Conservation (phyloP, 2,113 vertebrate genomes). For the Hippocampus comes region DNA sequence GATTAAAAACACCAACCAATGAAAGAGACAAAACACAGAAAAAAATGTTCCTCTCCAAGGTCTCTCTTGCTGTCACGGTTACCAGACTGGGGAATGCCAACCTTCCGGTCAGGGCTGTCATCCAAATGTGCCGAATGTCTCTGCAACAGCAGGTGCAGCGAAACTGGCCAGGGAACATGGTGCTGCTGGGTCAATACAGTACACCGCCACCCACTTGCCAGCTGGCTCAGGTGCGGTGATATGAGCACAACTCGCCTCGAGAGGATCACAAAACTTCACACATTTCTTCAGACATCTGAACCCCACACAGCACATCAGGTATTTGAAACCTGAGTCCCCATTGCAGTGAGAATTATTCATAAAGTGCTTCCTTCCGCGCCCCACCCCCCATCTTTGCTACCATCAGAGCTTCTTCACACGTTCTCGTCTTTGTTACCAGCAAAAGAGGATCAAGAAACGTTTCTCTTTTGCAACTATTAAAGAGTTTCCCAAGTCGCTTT, state of each 20-base stretch:
- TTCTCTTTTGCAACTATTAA: not conserved
- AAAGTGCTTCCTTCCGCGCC: slow-evolving; percentile 42
- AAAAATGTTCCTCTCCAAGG: not conserved
- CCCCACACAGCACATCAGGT: slow-evolving; percentile 9
- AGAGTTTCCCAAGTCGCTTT: not conserved
- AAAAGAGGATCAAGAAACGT: not conserved
- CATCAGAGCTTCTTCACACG: not conserved
- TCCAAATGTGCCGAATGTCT: slow-evolving; percentile 3
- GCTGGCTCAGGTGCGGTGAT: not conserved
- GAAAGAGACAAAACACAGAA: not conserved
- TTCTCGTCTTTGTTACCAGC: not conserved
- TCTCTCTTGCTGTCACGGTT: slow-evolving; percentile 8
- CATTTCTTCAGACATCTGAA: slow-evolving; percentile 10
- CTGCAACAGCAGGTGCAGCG: not conserved
- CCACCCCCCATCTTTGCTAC: slow-evolving; percentile 6
- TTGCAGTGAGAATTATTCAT: slow-evolving; percentile 12
- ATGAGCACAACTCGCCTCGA: not conserved
- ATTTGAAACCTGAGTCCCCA: slow-evolving; percentile 2
- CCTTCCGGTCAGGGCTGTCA: slow-evolving; percentile 34
- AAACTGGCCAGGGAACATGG: slow-evolving; percentile 14
- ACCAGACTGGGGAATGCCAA: slow-evolving; percentile 53
- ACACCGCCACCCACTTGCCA: slow-evolving; percentile 8
- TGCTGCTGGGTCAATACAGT: slow-evolving; percentile 13
- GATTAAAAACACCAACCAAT: slow-evolving; percentile 38
- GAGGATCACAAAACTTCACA: not conserved